Evolutionary conservation across 2,797 vertebrate species (phyloP).

Genomic region (Philypnodon macrostomus): DNA sequence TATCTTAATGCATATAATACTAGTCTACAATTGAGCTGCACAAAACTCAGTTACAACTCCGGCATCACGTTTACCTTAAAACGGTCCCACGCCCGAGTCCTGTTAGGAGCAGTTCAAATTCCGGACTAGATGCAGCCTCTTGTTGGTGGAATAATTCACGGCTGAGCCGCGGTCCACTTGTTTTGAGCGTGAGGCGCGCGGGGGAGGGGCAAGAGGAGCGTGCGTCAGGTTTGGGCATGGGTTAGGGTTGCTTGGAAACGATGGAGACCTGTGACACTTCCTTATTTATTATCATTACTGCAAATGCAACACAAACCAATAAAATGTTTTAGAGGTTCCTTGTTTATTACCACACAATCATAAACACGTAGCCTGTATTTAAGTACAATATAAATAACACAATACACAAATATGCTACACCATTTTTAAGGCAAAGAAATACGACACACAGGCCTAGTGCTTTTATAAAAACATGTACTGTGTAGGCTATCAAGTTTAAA

Average conservation of each 20-base stretch:
- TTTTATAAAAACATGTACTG: no score
- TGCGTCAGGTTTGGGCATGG: conserved; percentile 69
- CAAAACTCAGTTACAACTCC: no score
- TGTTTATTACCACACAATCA: conserved; percentile 34
- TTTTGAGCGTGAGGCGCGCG: conserved; percentile 48
- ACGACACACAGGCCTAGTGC: conserved; percentile 22
- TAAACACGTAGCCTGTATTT: no score
- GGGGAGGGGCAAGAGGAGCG: conserved; percentile 56
- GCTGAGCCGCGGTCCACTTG: conserved; percentile 38
- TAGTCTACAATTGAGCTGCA: no score
- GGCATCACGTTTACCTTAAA: no score
- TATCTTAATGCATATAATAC: no score
- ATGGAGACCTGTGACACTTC: conserved; percentile 47
- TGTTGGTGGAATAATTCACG: no score
- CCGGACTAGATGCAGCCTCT: no score
- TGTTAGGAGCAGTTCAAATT: neutral
- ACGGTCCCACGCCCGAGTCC: no score
- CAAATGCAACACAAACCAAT: neutral
- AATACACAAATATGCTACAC: neutral
- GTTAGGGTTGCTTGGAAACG: conserved; percentile 77
- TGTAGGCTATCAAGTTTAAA: no score
- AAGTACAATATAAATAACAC: neutral
- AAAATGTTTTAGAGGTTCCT: neutral
- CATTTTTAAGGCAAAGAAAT: neutral
- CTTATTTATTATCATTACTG: conserved; percentile 17